Percentiles rank a stretch among this genome's conserved stretches.
These are phyloP conservation scores for Mactra quadrangularis DNA, from an alignment of 1,140 invertebrate species.

Conservation along the genomic window DNA sequence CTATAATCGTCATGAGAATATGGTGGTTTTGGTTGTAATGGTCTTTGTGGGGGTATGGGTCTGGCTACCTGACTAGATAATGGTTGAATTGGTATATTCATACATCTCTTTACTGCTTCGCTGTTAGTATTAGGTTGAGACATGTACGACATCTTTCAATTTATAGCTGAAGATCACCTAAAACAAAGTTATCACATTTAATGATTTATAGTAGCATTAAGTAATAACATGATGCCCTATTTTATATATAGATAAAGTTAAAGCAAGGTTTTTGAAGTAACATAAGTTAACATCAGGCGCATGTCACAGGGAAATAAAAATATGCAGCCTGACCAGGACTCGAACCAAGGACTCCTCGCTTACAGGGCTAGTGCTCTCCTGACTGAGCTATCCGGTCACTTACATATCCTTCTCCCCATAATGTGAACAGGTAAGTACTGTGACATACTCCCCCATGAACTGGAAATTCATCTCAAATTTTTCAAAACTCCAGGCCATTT, in stretches of 20 bases:
- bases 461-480: too few relatives aligned
- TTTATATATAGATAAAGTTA: background rate
- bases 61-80: slow-evolving; percentile 70
- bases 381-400: too few relatives aligned
- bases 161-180: background rate
- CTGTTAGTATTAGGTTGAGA: slow-evolving; percentile 76
- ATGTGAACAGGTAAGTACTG: too few relatives aligned
- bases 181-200: background rate
- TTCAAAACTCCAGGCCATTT: too few relatives aligned
- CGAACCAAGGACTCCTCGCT: too few relatives aligned
- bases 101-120: slow-evolving; percentile 75
- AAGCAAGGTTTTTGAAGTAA: background rate
- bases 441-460: too few relatives aligned
- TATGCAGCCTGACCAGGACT: too few relatives aligned
- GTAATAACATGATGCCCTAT: background rate
- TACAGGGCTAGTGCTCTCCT: too few relatives aligned
- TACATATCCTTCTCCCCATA: too few relatives aligned
- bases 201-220: background rate
- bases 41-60: slow-evolving; percentile 55
- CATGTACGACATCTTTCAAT: slow-evolving; percentile 61
- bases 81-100: slow-evolving; percentile 69
- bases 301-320: background rate
- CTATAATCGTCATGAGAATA: slow-evolving; percentile 65
- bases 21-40: slow-evolving; percentile 73
- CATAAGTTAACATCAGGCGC: background rate